Percentiles rank a stretch among this genome's conserved stretches.
Evolutionary conservation across 2,797 vertebrate species (phyloP).

Genomic region (Brachyalestes nurse): DNA sequence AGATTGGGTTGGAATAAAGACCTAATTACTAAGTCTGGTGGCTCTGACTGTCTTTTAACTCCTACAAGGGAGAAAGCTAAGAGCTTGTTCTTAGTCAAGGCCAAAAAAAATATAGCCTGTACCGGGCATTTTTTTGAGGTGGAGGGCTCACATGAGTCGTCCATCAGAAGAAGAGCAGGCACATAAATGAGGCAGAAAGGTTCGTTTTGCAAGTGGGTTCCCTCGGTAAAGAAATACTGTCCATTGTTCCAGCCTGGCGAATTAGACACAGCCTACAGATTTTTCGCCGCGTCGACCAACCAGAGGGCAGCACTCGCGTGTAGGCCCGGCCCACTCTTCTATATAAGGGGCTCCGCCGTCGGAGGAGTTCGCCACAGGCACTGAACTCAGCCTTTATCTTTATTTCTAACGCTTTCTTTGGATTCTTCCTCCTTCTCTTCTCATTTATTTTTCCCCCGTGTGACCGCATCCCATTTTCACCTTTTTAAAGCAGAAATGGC

Average conservation of each 20-base stretch:
- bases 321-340: slow-evolving; percentile 65
- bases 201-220: slow-evolving; percentile 54
- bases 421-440: slow-evolving; percentile 35
- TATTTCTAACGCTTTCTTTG: slow-evolving; percentile 44
- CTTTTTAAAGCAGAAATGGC: slow-evolving; percentile 63
- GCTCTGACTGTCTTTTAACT: slow-evolving; percentile 4
- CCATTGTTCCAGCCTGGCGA: slow-evolving; percentile 71
- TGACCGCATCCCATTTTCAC: slow-evolving; percentile 56
- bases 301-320: slow-evolving; percentile 35
- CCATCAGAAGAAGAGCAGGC: slow-evolving; percentile 46
- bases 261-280: slow-evolving; percentile 54
- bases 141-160: slow-evolving; percentile 39
- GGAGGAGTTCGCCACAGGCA: slow-evolving; percentile 66
- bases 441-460: slow-evolving; percentile 58
- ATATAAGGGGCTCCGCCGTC: slow-evolving; percentile 66
- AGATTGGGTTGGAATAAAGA: neutral
- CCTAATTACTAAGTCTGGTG: neutral
- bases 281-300: slow-evolving; percentile 63
- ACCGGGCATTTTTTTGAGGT: slow-evolving; percentile 1
- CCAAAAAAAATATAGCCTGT: neutral
- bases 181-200: slow-evolving; percentile 63
- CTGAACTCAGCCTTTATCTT: slow-evolving; percentile 56
- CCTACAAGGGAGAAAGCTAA: neutral
- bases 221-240: slow-evolving; percentile 64
- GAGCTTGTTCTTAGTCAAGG: slow-evolving; percentile 7